Conservation (phyloP, 1,140 invertebrate genomes). For the Schlechtendalia chinensis region DNA sequence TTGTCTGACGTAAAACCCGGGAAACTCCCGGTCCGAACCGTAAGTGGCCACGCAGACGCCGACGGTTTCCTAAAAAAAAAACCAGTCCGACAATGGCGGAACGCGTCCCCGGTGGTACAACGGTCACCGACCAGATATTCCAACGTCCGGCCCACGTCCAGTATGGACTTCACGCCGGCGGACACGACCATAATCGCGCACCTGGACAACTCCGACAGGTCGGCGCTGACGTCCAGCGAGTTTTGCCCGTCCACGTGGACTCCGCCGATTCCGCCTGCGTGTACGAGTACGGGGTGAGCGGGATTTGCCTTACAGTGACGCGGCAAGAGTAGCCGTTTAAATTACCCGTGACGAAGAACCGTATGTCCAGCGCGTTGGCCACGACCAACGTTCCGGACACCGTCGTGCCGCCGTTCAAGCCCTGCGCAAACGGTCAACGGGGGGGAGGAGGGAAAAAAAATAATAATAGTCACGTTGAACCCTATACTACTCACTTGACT, state of each 20-base stretch:
- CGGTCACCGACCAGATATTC: conserved; percentile 87
- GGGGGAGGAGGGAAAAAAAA: too few relatives aligned
- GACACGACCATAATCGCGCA: conserved; percentile 88
- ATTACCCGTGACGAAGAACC: conserved; percentile 87
- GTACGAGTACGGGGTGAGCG: too few relatives aligned
- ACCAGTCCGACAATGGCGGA: too few relatives aligned
- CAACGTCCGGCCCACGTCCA: conserved; percentile 90
- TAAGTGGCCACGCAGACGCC: conserved; percentile 86
- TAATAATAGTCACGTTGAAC: too few relatives aligned
- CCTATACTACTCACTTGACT: conserved; percentile 64
- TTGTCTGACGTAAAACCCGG: conserved; percentile 83
- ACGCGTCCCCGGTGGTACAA: too few relatives aligned
- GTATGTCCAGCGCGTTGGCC: conserved; percentile 76
- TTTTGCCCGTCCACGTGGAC: conserved; percentile 85
- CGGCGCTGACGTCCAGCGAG: conserved; percentile 91
- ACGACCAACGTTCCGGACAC: conserved; percentile 91
- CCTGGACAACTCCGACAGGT: conserved; percentile 84
- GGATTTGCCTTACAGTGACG: too few relatives aligned
- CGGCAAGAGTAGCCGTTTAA: too few relatives aligned
- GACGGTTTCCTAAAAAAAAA: conserved; percentile 77
- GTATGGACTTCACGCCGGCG: conserved; percentile 94
- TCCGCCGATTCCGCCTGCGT: conserved; percentile 79
- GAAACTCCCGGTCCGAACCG: conserved; percentile 68
- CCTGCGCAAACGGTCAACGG: conserved; percentile 56
- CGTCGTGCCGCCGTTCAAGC: conserved; percentile 87